These are phyloP conservation scores for Mastomys natalensis DNA, from an alignment of 2,113 vertebrate genomes.

Conservation along the genomic window DNA sequence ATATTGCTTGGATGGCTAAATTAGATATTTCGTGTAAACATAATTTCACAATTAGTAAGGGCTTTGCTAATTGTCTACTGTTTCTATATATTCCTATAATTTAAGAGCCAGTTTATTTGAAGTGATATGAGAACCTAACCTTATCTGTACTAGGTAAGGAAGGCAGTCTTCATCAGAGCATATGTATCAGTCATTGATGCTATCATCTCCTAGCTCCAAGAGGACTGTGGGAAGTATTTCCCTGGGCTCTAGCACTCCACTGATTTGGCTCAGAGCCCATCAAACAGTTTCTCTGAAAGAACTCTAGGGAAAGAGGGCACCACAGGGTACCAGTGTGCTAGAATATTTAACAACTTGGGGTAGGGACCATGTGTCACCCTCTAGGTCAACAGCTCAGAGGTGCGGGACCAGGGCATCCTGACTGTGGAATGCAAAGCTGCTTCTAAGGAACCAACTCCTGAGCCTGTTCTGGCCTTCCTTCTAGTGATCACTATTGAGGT, in stretches of 20 bases:
- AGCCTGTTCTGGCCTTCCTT: background rate
- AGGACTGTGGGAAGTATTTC: background rate
- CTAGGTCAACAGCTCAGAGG: background rate
- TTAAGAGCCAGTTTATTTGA: background rate
- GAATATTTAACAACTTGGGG: background rate
- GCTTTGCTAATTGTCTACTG: background rate
- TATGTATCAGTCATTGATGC: too few species aligned
- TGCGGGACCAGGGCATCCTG: background rate
- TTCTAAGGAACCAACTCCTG: background rate
- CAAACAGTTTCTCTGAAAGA: background rate
- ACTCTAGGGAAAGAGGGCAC: background rate
- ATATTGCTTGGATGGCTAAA: background rate
- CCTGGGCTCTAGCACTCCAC: background rate
- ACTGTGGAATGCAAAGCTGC: background rate
- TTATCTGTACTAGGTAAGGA: background rate
- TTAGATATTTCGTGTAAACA: background rate
- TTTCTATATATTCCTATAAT: background rate
- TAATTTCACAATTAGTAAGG: background rate
- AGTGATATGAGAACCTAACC: background rate
- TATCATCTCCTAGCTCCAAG: background rate
- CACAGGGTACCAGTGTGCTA: background rate
- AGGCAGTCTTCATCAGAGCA: background rate
- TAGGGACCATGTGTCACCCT: background rate
- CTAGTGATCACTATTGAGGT: background rate
- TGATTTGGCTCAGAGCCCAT: background rate